Evolutionary conservation across 2,888 invertebrate species (phyloP).

Genomic region (Elegia similella): DNA sequence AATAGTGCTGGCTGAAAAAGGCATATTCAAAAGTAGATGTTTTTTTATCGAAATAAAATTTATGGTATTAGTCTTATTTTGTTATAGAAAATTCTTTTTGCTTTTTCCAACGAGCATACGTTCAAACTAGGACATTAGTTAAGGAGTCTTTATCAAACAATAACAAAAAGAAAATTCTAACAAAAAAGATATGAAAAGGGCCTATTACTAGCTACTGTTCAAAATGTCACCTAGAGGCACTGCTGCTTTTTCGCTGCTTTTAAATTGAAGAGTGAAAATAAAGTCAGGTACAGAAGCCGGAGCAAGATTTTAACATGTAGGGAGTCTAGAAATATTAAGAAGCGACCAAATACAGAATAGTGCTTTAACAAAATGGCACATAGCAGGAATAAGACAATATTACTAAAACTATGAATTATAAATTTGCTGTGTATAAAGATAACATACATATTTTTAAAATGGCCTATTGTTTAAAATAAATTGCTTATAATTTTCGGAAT

Average conservation of each 20-base stretch:
- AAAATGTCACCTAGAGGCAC: not conserved
- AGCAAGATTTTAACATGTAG: conserved; percentile 21
- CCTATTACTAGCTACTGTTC: no score
- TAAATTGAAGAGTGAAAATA: conserved; percentile 22
- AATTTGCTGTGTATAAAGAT: not conserved
- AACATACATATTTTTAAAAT: not conserved
- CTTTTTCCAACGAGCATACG: no score
- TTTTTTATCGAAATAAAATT: no score
- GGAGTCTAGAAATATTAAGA: not conserved
- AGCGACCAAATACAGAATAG: conserved; percentile 23
- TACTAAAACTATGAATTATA: not conserved
- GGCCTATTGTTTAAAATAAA: not conserved
- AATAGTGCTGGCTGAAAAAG: no score
- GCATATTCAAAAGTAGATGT: not conserved
- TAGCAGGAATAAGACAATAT: not conserved
- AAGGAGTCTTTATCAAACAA: no score
- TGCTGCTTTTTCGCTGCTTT: not conserved
- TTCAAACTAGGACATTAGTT: no score
- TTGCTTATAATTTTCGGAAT: not conserved
- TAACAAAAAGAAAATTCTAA: no score
- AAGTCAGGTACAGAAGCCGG: conserved; percentile 50
- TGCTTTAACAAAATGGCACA: conserved; percentile 38
- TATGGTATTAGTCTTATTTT: no score
- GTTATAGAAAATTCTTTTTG: no score
- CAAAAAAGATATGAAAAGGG: no score